Conservation (phyloP, 2,888 invertebrate genomes). For the Lumbricus terrestris region DNA sequence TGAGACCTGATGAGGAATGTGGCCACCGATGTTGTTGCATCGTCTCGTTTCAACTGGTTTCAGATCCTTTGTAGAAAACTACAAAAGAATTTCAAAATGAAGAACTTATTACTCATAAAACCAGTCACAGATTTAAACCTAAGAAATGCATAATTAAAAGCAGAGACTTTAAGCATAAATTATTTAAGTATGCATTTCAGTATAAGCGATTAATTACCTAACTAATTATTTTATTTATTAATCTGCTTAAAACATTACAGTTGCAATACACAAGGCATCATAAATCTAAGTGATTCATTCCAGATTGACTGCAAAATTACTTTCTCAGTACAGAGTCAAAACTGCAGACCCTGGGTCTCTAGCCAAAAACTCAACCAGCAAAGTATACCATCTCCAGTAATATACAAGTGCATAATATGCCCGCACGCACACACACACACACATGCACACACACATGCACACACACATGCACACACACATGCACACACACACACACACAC, state of each 20-base stretch:
- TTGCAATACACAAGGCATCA: neutral
- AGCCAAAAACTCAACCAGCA: neutral
- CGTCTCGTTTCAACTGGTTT: neutral
- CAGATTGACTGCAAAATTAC: neutral
- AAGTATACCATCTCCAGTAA: neutral
- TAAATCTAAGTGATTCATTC: neutral
- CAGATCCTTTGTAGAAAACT: neutral
- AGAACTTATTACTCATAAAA: neutral
- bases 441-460: neutral
- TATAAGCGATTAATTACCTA: neutral
- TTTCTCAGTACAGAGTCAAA: neutral
- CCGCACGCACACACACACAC: neutral
- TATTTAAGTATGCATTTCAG: neutral
- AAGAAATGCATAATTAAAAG: neutral
- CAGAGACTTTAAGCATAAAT: neutral
- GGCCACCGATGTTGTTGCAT: neutral
- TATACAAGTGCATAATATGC: neutral
- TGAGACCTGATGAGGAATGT: neutral
- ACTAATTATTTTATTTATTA: neutral
- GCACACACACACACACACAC: neutral
- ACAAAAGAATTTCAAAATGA: neutral
- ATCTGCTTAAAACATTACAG: neutral
- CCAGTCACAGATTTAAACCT: neutral
- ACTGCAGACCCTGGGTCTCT: neutral
- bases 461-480: constrained; percentile 5